Conservation (phyloP, 2,888 invertebrate genomes). For the Trissolcus brochymenae region DNA sequence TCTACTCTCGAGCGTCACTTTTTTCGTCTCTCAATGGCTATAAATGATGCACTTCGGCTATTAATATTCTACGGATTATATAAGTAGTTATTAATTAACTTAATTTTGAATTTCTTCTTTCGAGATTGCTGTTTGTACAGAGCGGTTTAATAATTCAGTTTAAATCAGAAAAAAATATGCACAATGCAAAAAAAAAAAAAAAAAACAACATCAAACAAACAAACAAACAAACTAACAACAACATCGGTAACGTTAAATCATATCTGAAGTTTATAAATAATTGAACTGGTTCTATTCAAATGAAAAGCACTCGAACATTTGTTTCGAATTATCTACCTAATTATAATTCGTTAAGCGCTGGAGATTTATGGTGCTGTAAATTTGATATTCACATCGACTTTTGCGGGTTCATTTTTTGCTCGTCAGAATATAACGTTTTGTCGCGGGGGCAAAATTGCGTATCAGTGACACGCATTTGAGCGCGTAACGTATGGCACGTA, state of each 20-base stretch:
- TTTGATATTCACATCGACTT: slow-evolving; percentile 27
- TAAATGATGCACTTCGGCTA: too few relatives aligned
- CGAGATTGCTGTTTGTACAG: too few relatives aligned
- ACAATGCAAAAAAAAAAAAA: too few relatives aligned
- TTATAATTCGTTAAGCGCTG: slow-evolving; percentile 27
- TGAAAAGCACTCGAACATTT: slow-evolving; percentile 12
- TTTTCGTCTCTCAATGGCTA: neutral
- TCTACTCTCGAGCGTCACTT: neutral
- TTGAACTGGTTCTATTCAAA: neutral
- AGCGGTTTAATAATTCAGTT: too few relatives aligned
- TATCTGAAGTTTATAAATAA: neutral
- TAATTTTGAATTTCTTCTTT: too few relatives aligned
- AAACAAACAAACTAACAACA: too few relatives aligned
- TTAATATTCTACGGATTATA: too few relatives aligned
- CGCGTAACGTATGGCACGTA: slow-evolving; percentile 44
- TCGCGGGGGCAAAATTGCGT: slow-evolving; percentile 29
- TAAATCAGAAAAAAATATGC: too few relatives aligned
- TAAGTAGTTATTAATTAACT: too few relatives aligned
- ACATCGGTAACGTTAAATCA: neutral
- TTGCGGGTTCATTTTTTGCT: slow-evolving; percentile 33
- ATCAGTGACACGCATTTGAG: slow-evolving; percentile 45
- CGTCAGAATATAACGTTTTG: slow-evolving; percentile 36
- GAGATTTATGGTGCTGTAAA: slow-evolving; percentile 13
- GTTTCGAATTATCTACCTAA: slow-evolving; percentile 33
- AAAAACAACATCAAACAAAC: too few relatives aligned